phyloP scores from a whole-genome alignment of 2,888 invertebrate genomes.

The Amphimallon solstitiale region DNA sequence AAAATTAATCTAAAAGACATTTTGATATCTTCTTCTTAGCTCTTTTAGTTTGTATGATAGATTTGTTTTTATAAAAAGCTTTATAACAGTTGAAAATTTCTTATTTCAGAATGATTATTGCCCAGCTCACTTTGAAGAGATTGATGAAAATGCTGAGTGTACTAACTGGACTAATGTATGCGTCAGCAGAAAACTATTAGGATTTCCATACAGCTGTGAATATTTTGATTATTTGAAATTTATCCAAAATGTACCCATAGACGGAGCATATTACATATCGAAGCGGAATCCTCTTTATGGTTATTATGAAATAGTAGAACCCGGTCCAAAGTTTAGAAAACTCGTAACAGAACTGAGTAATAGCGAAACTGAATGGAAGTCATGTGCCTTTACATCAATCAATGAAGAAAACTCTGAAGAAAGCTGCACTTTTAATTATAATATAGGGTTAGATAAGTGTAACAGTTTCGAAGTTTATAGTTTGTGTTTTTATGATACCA shows the following conservation, averaged over 20 bases:
- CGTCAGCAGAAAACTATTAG: neutral
- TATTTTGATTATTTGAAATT: constrained; percentile 10
- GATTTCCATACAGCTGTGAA: neutral
- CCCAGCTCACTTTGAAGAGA: no score
- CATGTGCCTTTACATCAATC: neutral
- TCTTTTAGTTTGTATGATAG: no score
- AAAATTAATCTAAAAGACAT: no score
- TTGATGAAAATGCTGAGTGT: no score
- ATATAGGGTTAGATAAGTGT: neutral
- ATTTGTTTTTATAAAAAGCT: no score
- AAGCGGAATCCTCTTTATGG: constrained; percentile 4
- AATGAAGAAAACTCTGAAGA: neutral
- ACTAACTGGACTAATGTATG: neutral
- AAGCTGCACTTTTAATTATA: neutral
- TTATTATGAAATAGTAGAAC: constrained; percentile 10
- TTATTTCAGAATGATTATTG: no score
- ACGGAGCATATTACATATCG: neutral
- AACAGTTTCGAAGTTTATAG: neutral
- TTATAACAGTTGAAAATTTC: no score
- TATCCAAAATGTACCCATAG: neutral
- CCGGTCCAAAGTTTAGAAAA: neutral
- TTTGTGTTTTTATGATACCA: constrained; percentile 5
- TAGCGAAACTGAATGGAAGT: neutral
- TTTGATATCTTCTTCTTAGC: no score
- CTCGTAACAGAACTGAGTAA: neutral